These are phyloP conservation scores for Corythoichthys haematopterus DNA, from an alignment of 2,113 vertebrate genomes.

Conservation along the genomic window DNA sequence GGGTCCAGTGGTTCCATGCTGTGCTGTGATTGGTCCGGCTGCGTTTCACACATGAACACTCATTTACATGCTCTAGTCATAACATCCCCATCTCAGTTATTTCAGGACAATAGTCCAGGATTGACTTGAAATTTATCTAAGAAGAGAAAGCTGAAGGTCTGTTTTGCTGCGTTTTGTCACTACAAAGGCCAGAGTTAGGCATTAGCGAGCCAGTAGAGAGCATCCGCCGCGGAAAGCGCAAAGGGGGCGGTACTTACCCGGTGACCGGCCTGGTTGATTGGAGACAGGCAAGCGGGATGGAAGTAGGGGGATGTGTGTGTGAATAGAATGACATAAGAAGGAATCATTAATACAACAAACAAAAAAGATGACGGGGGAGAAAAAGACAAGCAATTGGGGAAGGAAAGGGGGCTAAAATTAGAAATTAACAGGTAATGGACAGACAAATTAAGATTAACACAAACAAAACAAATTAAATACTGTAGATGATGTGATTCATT, in stretches of 20 bases:
- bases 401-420: constrained; percentile 65
- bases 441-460: constrained; percentile 44
- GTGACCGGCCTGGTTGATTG: constrained; percentile 98
- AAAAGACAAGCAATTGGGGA: constrained; percentile 69
- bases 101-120: no score
- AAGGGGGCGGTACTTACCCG: constrained; percentile 87
- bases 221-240: constrained; percentile 57
- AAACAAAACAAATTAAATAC: constrained; percentile 41
- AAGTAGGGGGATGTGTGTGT: constrained; percentile 47
- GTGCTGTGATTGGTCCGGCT: no score
- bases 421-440: constrained; percentile 68
- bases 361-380: constrained; percentile 69
- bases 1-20: no score
- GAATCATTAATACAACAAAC: constrained; percentile 61
- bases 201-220: constrained; percentile 49
- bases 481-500: constrained; percentile 17
- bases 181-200: constrained; percentile 6
- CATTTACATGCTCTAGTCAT: no score
- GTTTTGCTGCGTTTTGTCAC: not conserved
- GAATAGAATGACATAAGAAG: constrained; percentile 76
- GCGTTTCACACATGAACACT: no score
- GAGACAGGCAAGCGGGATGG: constrained; percentile 72
- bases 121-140: no score
- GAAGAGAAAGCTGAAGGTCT: not conserved
- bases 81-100: no score